Base-by-base conservation (phyloP, 1,140 invertebrate species). In the Macrocentrus cingulum region DNA sequence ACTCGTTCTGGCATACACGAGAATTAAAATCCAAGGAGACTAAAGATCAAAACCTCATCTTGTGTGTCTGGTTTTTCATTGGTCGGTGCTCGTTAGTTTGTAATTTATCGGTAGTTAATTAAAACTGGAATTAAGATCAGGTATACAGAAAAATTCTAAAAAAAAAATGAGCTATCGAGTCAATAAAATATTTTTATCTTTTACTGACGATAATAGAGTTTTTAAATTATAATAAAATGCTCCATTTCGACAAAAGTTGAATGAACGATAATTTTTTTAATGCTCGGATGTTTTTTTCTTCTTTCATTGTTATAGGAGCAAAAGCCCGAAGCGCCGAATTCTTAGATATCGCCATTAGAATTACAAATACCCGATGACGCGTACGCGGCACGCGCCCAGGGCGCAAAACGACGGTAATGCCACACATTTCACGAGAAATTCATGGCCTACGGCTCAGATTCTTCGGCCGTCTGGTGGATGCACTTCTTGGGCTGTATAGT, bases 371-470 rank as follows among this genome's bases (percentile, higher is more conserved):
- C 29, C 46, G 13, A 25, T 23, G 20, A 48, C 45, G 45, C 23
- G 5, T n/a, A 49, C 46, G 13, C 34, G 58, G 55, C 63, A 62
- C 60, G 60, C 52, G 63, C 63, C 63, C 37, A 57, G 48, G 61
- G 64, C 61, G 22, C 50, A 61, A 59, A 65, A 59, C 34, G 58
- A 59, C 20, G n/a, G 49, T 63, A 63, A 66, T 61, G 50, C 48
- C 57, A 63, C 61, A 48, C 49, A 63, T 63, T 66, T 63, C 51
- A 53, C 55, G 48, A 49, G 45, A 66, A 63, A 61, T 61, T 51
- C 18, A 37, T 46, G 45, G 56, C 62, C 50, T 19, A 41, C 1
- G 49, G 60, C 60, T 54, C 60, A 22, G 18, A 62, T 62, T 49
- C 37, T 52, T 61, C 53, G 48, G n/a, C 18, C 42, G 50, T 41